Percentiles rank a stretch among this genome's conserved stretches.
phyloP scores from a whole-genome alignment of 2,797 vertebrate species.

The Karalla daura region DNA sequence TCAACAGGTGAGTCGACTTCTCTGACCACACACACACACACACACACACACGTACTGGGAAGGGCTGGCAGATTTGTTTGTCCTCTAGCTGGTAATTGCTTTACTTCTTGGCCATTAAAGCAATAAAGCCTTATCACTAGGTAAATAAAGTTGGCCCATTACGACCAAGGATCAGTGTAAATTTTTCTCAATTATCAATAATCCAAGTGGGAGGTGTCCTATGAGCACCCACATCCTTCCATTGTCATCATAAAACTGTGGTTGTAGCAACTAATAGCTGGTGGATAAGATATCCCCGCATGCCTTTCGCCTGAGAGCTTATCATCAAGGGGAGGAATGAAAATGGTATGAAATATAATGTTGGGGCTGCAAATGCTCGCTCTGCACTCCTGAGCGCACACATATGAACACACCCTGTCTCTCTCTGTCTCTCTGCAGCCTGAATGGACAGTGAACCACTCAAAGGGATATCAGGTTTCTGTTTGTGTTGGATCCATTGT shows the following conservation, averaged over 20 bases:
- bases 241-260: slow-evolving; percentile 57
- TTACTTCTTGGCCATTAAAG: slow-evolving; percentile 72
- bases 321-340: slow-evolving; percentile 5
- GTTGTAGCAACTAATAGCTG: slow-evolving; percentile 53
- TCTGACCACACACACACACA: slow-evolving; percentile 12
- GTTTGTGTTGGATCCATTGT: slow-evolving; percentile 68
- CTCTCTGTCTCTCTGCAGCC: not conserved
- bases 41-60: slow-evolving; percentile 28
- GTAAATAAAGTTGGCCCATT: slow-evolving; percentile 73
- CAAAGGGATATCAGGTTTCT: slow-evolving; percentile 57
- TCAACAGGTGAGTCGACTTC: slow-evolving; percentile 40
- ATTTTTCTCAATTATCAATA: slow-evolving; percentile 78
- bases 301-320: slow-evolving; percentile 52
- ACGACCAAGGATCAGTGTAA: slow-evolving; percentile 64
- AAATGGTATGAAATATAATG: slow-evolving; percentile 23
- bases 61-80: slow-evolving; percentile 55
- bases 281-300: slow-evolving; percentile 63
- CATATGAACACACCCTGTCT: not conserved
- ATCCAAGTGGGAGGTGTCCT: slow-evolving; percentile 55
- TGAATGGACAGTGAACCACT: slow-evolving; percentile 53
- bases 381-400: slow-evolving; percentile 1
- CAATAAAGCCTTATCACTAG: slow-evolving; percentile 75
- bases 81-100: slow-evolving; percentile 64
- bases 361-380: slow-evolving; percentile 19
- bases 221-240: slow-evolving; percentile 35